Conservation (phyloP, 2,113 vertebrate genomes). For the Channa maculata region DNA sequence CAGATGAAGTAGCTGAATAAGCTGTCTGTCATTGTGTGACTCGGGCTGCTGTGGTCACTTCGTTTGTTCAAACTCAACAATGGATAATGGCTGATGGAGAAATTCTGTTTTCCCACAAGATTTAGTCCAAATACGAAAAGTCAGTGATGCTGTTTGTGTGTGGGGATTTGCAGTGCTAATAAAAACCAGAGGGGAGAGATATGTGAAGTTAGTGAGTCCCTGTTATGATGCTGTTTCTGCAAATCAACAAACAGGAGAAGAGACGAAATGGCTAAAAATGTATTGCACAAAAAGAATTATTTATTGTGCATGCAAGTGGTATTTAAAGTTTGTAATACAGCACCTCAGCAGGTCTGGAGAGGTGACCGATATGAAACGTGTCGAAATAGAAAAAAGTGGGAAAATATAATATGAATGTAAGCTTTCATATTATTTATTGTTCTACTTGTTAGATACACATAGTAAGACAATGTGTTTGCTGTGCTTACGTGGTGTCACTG, state of each 20-base stretch:
- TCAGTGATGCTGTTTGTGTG: slow-evolving; percentile 51
- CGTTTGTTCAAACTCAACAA: slow-evolving; percentile 81
- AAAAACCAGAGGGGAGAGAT: slow-evolving; percentile 43
- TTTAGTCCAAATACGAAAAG: slow-evolving; percentile 64
- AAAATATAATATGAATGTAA: no score
- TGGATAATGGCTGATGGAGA: slow-evolving; percentile 72
- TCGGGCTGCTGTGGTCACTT: slow-evolving; percentile 78
- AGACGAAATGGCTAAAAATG: slow-evolving; percentile 5
- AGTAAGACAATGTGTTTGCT: no score
- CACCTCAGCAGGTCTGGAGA: no score
- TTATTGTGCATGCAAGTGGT: background rate
- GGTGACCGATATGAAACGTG: no score
- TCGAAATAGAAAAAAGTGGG: no score
- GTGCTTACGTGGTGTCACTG: no score
- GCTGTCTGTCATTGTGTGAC: slow-evolving; percentile 84
- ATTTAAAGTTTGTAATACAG: background rate
- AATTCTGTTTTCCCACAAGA: slow-evolving; percentile 81
- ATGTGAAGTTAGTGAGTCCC: slow-evolving; percentile 36
- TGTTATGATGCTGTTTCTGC: slow-evolving; percentile 41
- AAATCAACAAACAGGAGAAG: slow-evolving; percentile 21
- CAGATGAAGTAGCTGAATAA: slow-evolving; percentile 85
- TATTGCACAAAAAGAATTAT: background rate
- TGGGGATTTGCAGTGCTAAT: slow-evolving; percentile 72
- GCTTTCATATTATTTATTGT: no score
- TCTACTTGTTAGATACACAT: no score